These are phyloP conservation scores for Gambusia affinis DNA, from an alignment of 2,113 vertebrate species.

Conservation along the genomic window DNA sequence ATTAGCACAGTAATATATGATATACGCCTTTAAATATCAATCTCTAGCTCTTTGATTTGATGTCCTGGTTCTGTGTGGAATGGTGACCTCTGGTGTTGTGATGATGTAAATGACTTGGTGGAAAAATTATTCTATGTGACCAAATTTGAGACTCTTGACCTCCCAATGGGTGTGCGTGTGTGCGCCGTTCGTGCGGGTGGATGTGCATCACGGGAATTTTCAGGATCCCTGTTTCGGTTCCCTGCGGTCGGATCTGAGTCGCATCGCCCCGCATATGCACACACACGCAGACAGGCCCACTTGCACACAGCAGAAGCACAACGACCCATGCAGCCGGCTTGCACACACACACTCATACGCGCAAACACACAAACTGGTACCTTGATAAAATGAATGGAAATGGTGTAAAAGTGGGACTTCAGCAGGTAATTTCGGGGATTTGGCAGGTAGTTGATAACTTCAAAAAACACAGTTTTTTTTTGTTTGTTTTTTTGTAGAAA, in stretches of 20 bases:
- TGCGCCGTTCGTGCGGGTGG: slow-evolving; percentile 21
- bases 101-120: slow-evolving; percentile 75
- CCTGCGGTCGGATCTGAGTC: slow-evolving; percentile 22
- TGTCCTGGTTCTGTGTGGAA: slow-evolving; percentile 80
- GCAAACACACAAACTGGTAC: slow-evolving; percentile 15
- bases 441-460: not conserved
- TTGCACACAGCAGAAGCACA: slow-evolving; percentile 65
- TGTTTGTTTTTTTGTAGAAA: not conserved
- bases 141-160: slow-evolving; percentile 70
- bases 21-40: slow-evolving; percentile 76
- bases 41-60: slow-evolving; percentile 78
- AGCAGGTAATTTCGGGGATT: slow-evolving; percentile 22
- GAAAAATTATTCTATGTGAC: slow-evolving; percentile 72
- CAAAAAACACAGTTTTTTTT: not conserved
- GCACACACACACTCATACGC: slow-evolving; percentile 30
- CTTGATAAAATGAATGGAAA: slow-evolving; percentile 39
- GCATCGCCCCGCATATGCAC: slow-evolving; percentile 16
- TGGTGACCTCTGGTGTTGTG: slow-evolving; percentile 82
- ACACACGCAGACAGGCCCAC: slow-evolving; percentile 15
- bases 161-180: slow-evolving; percentile 41
- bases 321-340: slow-evolving; percentile 36
- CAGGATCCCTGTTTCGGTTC: slow-evolving; percentile 34
- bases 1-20: slow-evolving; percentile 84
- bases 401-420: not conserved
- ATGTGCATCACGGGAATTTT: slow-evolving; percentile 10